Evolutionary conservation across 2,888 invertebrate genomes (phyloP), one percentile per base, ranked within the genome.

Genomic region (Aporophyla lueneburgensis): DNA sequence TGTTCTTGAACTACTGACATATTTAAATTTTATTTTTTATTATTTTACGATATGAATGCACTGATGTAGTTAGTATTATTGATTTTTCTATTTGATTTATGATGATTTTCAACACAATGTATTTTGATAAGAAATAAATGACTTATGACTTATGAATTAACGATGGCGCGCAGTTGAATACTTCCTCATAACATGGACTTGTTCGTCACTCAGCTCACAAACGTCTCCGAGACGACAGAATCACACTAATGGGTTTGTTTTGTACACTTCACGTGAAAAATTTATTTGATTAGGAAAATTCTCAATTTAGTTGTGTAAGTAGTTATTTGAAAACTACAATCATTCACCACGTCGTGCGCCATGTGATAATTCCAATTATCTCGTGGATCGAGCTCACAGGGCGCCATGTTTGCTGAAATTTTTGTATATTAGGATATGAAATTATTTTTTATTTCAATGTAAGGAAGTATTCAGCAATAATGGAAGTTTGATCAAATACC

Each of bases 161-260:
- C 27, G 24, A 49, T 12, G 24, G 62, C 71, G 6, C 67, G 19
- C 19, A 49, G 12, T 54, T 43, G 58, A 40, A 61, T 40, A 40
- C 62, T 62, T 61, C 63, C 58, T 71, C 33, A 74, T 74, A 65
- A 63, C 12, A 51, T 75, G 58, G 40, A 71, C 10, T 49, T 24
- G 54, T 56, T 51, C 43, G 16, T 62, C 62, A 53, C 27, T 54
- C 43, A 49, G 27, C 27, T 40, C n/a, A 46, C 46, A 40, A 49
- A 19, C 4, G 19, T 21, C 6, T 27, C 3, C 51, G 46, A 49
- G 21, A 49, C 9, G 49, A 21, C 63, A 33, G 27, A 54, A 24
- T 49, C 21, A 21, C 21, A 5, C 71, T 51, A 54, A 71, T 62
- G 33, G 51, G 6, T 73, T 46, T 74, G 24, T 49, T 58, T 65